Percentiles rank a stretch among this genome's conserved stretches.
These are phyloP conservation scores for Stichopus chloronotus DNA, from an alignment of 35 echinoderm and acorn worm species.

Conservation along the genomic window DNA sequence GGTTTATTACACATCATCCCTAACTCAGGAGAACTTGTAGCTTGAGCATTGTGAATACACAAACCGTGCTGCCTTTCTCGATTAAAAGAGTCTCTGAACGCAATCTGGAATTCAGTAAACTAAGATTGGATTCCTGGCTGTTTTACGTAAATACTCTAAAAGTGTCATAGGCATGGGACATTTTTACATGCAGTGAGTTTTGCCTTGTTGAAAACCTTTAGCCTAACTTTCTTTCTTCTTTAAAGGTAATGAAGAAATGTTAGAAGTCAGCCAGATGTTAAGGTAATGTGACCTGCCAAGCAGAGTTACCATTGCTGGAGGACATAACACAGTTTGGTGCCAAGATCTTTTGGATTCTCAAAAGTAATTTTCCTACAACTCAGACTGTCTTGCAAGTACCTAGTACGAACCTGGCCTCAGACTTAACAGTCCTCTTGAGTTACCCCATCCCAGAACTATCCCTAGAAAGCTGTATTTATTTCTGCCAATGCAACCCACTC, in stretches of 20 bases:
- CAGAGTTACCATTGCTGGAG: slow-evolving; percentile 61
- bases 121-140: too few relatives aligned
- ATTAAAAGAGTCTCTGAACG: too few relatives aligned
- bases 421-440: slow-evolving; percentile 71
- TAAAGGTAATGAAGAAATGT: slow-evolving; percentile 67
- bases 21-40: too few relatives aligned
- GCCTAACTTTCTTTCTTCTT: neutral
- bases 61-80: too few relatives aligned
- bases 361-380: neutral
- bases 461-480: slow-evolving; percentile 67
- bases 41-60: too few relatives aligned
- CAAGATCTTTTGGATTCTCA: slow-evolving; percentile 75
- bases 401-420: slow-evolving; percentile 64
- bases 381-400: slow-evolving; percentile 56
- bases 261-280: slow-evolving; percentile 70
- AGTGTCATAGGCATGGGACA: too few relatives aligned
- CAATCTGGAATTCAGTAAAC: too few relatives aligned
- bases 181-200: too few relatives aligned
- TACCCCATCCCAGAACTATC: slow-evolving; percentile 67
- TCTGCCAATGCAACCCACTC: slow-evolving; percentile 63
- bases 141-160: too few relatives aligned
- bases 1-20: too few relatives aligned
- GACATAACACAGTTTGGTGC: slow-evolving; percentile 66
- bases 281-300: slow-evolving; percentile 70
- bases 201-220: too few relatives aligned